phyloP scores from a whole-genome alignment of 2,797 vertebrate genomes.

The Galagoides demidoff region DNA sequence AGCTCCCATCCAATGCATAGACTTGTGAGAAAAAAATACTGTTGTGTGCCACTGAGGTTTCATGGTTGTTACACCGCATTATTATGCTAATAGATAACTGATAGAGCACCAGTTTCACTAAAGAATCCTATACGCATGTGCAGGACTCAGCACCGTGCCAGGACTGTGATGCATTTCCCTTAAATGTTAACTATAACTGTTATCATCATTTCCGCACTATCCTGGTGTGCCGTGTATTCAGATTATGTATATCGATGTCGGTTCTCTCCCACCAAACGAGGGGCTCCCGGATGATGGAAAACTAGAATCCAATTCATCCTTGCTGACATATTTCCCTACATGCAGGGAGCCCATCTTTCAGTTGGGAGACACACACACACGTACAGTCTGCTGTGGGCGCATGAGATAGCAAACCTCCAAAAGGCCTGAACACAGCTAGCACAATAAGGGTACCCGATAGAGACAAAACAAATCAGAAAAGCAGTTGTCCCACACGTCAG shows the following conservation, averaged over 20 bases:
- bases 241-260: not conserved
- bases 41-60: not conserved
- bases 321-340: slow-evolving; percentile 17
- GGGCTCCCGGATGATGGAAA: slow-evolving; percentile 25
- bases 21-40: not conserved
- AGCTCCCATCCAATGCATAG: not conserved
- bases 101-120: not conserved
- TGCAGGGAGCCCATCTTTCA: slow-evolving; percentile 51
- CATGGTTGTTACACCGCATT: slow-evolving; percentile 38
- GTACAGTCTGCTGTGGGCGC: not conserved
- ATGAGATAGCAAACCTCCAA: not conserved
- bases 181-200: slow-evolving; percentile 11
- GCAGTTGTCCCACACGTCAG: fast-evolving
- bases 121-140: not conserved
- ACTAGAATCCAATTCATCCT: not conserved
- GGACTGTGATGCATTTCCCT: not conserved
- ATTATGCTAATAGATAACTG: not conserved
- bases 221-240: not conserved
- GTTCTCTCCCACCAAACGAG: not conserved
- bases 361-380: not conserved
- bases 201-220: not conserved
- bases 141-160: not conserved
- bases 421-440: not conserved
- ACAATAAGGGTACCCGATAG: not conserved
- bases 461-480: not conserved